A percentile compares a stretch with the other conserved stretches of the same genome.
phyloP scores from a whole-genome alignment of 2,888 invertebrate genomes.

The Dasysyrphus albostriatus region DNA sequence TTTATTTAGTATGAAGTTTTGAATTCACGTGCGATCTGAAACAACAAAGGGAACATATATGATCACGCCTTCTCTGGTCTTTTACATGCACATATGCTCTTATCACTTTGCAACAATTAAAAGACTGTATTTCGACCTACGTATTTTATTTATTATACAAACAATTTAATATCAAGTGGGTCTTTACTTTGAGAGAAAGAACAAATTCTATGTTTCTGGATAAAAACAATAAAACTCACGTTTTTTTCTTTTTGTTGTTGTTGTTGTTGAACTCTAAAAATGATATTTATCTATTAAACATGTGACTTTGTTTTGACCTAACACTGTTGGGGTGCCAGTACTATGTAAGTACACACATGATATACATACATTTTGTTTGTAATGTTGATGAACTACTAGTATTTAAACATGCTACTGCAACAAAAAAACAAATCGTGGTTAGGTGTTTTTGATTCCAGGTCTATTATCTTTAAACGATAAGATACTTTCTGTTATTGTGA shows the following conservation, averaged over 20 bases:
- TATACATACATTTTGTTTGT: neutral
- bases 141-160: neutral
- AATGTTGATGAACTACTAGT: slow-evolving; percentile 9
- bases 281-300: neutral
- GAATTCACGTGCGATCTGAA: slow-evolving; percentile 53
- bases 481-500: slow-evolving; percentile 14
- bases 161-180: neutral
- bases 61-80: slow-evolving; percentile 18
- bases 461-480: slow-evolving; percentile 7
- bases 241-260: neutral
- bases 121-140: neutral
- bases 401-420: neutral
- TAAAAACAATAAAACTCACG: neutral
- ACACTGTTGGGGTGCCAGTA: neutral
- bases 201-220: neutral
- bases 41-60: slow-evolving; percentile 20
- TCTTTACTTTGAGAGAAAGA: neutral
- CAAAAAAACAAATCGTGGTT: neutral
- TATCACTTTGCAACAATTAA: neutral
- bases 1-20: slow-evolving; percentile 14
- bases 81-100: neutral
- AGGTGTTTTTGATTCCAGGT: neutral
- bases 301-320: slow-evolving; percentile 25
- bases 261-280: slow-evolving; percentile 12
- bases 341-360: neutral